Percentiles rank a stretch among this genome's conserved stretches.
These are phyloP conservation scores for Aphrophora alni DNA, from an alignment of 2,888 invertebrate species.

Conservation along the genomic window DNA sequence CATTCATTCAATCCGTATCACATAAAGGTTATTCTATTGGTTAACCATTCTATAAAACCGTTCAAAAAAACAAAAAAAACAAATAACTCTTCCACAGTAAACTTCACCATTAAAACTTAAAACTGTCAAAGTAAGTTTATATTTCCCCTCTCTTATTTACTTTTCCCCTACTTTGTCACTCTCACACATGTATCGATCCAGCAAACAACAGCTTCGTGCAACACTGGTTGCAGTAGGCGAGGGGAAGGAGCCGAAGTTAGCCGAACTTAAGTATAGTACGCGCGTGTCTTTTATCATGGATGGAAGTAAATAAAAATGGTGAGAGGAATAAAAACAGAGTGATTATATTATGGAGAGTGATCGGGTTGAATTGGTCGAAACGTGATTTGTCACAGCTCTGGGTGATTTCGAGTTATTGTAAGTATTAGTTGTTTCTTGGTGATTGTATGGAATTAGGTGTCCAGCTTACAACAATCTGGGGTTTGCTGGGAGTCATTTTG, in stretches of 20 bases:
- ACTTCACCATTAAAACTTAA: too few species aligned
- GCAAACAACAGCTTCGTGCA: neutral
- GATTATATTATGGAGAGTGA: neutral
- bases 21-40: too few species aligned
- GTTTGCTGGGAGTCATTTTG: too few species aligned
- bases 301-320: neutral
- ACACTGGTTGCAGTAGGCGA: neutral
- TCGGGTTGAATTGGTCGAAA: neutral
- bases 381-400: neutral
- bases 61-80: too few species aligned
- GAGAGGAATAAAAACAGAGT: neutral
- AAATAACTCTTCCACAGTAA: too few species aligned
- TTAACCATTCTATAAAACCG: too few species aligned
- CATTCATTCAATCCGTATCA: too few species aligned
- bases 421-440: neutral
- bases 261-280: neutral
- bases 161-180: too few species aligned
- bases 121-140: too few species aligned
- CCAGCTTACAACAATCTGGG: too few species aligned
- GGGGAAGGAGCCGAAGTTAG: neutral
- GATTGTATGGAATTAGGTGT: neutral
- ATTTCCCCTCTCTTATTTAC: too few species aligned
- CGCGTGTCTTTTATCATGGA: neutral
- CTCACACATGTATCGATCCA: neutral
- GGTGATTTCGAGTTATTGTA: neutral